Conservation (phyloP, 2,888 invertebrate genomes). For the Drosophila melanosoma region DNA sequence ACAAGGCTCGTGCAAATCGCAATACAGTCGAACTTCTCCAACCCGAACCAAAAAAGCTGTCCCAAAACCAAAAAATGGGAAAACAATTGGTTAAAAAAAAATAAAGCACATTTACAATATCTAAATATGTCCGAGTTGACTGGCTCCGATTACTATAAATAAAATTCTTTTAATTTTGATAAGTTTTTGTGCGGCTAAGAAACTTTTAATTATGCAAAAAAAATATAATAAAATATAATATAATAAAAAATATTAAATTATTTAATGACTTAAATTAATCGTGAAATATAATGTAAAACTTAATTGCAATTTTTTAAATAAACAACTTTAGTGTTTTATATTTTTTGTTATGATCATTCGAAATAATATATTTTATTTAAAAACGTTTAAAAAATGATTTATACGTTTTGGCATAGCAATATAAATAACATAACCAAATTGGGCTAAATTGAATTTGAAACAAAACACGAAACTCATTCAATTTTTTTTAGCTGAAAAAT, state of each 20-base stretch:
- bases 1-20: slow-evolving; percentile 71
- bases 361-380: not conserved
- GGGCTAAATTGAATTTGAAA: not conserved
- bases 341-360: not conserved
- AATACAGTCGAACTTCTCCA: slow-evolving; percentile 4
- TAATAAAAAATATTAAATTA: too few species aligned
- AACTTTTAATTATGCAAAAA: not conserved
- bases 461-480: not conserved
- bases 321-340: not conserved
- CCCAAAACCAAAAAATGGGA: not conserved
- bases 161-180: not conserved
- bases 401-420: not conserved
- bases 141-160: not conserved
- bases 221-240: too few species aligned
- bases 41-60: not conserved
- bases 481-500: not conserved
- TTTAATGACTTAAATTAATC: not conserved
- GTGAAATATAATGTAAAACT: not conserved
- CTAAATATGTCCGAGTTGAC: not conserved
- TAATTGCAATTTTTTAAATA: not conserved
- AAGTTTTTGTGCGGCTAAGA: too few species aligned
- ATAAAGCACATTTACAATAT: not conserved
- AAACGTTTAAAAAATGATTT: too few species aligned
- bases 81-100: not conserved
- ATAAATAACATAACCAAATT: not conserved